A percentile compares a stretch with the other conserved stretches of the same genome.
Conservation (phyloP, 2,888 invertebrate genomes). For the Abrostola tripartita region DNA sequence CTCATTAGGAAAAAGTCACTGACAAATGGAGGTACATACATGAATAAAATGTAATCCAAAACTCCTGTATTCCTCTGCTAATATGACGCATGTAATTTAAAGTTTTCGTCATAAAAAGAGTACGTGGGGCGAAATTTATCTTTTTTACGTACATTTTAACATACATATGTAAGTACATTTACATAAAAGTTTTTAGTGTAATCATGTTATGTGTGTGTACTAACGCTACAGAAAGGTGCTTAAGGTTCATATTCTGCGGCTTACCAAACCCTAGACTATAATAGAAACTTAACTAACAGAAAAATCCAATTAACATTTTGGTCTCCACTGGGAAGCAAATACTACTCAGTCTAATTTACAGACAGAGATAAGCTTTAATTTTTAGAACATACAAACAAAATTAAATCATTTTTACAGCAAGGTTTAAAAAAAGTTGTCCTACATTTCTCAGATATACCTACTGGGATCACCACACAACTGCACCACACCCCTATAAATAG, state of each 20-base stretch:
- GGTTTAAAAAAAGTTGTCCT: too few species aligned
- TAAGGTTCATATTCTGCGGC: background rate
- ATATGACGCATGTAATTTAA: conserved; percentile 4
- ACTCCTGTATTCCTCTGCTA: conserved; percentile 1
- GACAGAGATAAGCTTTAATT: too few species aligned
- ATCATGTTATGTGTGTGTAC: background rate
- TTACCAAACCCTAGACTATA: background rate
- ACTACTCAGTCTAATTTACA: too few species aligned
- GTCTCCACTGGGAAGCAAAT: too few species aligned
- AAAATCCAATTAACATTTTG: background rate
- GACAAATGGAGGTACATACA: background rate
- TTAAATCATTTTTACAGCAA: too few species aligned
- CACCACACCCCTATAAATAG: conserved; percentile 7
- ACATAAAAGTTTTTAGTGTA: background rate
- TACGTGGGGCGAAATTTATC: background rate
- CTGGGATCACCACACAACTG: too few species aligned
- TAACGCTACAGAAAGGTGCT: background rate
- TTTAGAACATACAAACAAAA: too few species aligned
- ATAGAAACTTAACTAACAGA: background rate
- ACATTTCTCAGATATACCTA: too few species aligned
- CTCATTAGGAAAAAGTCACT: background rate
- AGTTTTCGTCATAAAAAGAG: conserved; percentile 3
- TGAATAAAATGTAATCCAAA: conserved; percentile 8
- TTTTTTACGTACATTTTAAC: background rate
- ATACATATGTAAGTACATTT: background rate